Percentiles rank a stretch among this genome's conserved stretches.
These are phyloP conservation scores for Lemur catta DNA, from an alignment of 2,797 vertebrate genomes.

Conservation along the genomic window DNA sequence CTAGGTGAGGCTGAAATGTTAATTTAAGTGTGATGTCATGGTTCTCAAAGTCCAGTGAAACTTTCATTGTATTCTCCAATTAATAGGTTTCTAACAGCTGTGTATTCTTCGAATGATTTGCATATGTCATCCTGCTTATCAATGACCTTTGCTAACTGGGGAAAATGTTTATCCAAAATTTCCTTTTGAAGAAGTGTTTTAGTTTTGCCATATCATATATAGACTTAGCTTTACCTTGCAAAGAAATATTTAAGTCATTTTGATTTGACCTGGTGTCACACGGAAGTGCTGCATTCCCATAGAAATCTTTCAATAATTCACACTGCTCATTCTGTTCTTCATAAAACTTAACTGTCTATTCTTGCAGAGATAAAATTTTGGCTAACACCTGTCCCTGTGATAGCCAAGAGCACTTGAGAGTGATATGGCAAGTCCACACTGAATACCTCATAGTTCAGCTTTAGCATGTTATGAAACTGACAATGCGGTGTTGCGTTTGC, in stretches of 20 bases:
- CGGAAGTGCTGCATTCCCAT: background rate
- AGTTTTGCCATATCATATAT: background rate
- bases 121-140: background rate
- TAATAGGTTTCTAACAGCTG: background rate
- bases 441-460: background rate
- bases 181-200: background rate
- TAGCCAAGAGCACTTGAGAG: background rate
- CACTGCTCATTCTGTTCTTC: background rate
- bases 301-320: background rate
- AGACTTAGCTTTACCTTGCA: background rate
- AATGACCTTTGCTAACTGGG: background rate
- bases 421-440: background rate
- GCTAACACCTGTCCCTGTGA: background rate
- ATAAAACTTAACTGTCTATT: background rate
- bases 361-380: background rate
- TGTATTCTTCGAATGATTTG: background rate
- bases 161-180: background rate
- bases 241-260: background rate
- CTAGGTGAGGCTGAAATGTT: background rate
- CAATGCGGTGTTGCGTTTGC: background rate
- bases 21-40: background rate
- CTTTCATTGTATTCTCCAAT: background rate
- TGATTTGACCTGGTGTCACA: background rate
- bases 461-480: background rate
- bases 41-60: background rate